These are phyloP conservation scores for Crotophaga sulcirostris DNA, from an alignment of 2,113 vertebrate genomes.

Conservation along the genomic window DNA sequence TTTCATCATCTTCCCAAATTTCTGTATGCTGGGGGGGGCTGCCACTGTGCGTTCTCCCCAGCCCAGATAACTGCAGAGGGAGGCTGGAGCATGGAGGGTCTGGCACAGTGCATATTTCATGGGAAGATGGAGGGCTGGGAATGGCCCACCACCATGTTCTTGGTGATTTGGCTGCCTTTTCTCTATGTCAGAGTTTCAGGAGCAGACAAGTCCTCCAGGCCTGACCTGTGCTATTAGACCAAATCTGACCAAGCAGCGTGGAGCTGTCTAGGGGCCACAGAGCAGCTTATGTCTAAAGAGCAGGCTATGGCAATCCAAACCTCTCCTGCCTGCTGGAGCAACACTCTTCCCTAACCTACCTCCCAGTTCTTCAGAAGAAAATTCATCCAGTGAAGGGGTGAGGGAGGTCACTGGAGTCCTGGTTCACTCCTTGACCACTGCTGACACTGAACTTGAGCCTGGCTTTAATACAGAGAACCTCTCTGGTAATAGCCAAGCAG, in stretches of 20 bases:
- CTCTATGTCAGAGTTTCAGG: neutral
- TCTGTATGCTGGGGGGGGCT: neutral
- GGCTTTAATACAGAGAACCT: neutral
- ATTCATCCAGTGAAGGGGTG: neutral
- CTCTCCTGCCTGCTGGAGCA: neutral
- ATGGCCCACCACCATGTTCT: too few relatives aligned
- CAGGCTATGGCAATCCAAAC: neutral
- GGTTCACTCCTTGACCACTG: neutral
- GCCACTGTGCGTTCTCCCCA: rapidly evolving
- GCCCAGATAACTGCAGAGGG: neutral
- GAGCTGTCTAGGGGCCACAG: neutral
- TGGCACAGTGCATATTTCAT: rapidly evolving
- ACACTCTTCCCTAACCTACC: neutral
- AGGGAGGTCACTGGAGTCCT: neutral
- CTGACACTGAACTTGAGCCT: neutral
- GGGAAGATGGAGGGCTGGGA: neutral
- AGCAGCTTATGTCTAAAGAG: neutral
- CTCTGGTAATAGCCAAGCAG: neutral
- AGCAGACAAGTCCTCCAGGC: neutral
- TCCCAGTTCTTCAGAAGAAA: neutral
- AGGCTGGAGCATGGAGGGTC: neutral
- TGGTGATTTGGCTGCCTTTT: neutral
- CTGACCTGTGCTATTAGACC: neutral
- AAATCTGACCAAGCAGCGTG: rapidly evolving
- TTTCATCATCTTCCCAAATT: neutral